phyloP scores from a whole-genome alignment of 2,797 vertebrate species.

The Mycteria americana region DNA sequence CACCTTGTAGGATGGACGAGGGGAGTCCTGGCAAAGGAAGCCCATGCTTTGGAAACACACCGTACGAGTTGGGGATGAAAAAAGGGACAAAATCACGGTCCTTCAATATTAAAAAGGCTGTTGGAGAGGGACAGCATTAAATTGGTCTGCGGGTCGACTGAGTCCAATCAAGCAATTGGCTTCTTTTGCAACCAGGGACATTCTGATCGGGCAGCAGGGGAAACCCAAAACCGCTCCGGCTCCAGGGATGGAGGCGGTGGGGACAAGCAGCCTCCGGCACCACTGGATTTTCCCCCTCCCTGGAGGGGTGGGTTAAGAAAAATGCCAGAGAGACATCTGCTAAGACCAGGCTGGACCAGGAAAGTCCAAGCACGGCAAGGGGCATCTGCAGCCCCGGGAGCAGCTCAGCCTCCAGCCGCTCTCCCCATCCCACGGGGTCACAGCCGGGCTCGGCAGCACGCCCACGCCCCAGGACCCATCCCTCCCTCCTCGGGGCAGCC shows the following conservation, averaged over 20 bases:
- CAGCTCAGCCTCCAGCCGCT: background rate
- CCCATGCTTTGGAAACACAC: accelerated
- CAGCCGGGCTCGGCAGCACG: accelerated
- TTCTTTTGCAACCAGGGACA: background rate
- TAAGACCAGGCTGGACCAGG: background rate
- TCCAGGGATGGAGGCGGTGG: background rate
- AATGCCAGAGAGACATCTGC: background rate
- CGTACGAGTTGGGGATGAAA: background rate
- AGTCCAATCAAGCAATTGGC: background rate
- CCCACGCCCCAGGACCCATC: background rate
- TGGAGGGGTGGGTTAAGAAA: background rate
- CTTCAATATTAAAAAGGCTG: background rate
- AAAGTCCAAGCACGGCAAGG: accelerated
- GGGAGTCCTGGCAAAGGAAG: background rate
- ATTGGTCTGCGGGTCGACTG: background rate
- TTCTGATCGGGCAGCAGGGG: background rate
- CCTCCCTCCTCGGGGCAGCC: background rate
- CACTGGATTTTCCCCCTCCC: background rate
- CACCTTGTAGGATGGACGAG: background rate
- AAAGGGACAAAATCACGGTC: accelerated
- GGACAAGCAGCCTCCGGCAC: background rate
- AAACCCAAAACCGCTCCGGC: background rate
- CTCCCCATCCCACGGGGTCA: background rate
- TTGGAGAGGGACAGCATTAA: background rate
- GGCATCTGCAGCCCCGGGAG: background rate